These are phyloP conservation scores for Lophius americanus DNA, from an alignment of 2,797 vertebrate species.

Conservation along the genomic window DNA sequence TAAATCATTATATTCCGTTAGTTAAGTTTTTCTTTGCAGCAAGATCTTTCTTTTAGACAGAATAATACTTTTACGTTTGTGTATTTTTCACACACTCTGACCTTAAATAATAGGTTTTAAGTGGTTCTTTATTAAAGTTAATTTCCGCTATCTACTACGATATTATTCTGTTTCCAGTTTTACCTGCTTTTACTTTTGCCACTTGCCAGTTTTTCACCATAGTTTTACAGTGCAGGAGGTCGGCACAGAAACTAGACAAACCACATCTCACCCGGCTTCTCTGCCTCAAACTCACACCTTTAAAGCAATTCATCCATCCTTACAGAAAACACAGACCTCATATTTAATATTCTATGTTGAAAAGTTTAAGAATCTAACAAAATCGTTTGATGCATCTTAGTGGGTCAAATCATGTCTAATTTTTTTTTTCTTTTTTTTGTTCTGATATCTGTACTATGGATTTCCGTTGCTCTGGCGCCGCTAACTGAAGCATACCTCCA, in stretches of 20 bases:
- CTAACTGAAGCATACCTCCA: no score
- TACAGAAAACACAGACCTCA: background rate
- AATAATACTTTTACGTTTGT: no score
- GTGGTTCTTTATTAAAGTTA: no score
- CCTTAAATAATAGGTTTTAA: no score
- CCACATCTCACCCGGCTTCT: background rate
- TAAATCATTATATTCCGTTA: no score
- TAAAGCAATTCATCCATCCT: background rate
- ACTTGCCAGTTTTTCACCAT: no score
- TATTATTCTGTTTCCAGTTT: no score
- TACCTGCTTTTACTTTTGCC: no score
- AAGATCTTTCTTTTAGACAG: no score
- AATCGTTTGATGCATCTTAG: background rate
- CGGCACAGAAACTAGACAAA: background rate
- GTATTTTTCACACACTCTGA: no score
- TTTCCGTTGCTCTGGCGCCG: background rate
- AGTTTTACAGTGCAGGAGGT: background rate
- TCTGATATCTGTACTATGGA: background rate
- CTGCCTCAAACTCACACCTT: background rate
- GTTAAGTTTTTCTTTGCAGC: no score
- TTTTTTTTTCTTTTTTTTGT: background rate
- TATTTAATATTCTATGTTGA: background rate
- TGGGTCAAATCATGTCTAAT: background rate
- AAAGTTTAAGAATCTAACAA: background rate
- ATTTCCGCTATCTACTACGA: no score